Percentiles rank a stretch among this genome's conserved stretches.
Evolutionary conservation across 2,888 invertebrate species (phyloP).

Genomic region (Drosophila mulleri): DNA sequence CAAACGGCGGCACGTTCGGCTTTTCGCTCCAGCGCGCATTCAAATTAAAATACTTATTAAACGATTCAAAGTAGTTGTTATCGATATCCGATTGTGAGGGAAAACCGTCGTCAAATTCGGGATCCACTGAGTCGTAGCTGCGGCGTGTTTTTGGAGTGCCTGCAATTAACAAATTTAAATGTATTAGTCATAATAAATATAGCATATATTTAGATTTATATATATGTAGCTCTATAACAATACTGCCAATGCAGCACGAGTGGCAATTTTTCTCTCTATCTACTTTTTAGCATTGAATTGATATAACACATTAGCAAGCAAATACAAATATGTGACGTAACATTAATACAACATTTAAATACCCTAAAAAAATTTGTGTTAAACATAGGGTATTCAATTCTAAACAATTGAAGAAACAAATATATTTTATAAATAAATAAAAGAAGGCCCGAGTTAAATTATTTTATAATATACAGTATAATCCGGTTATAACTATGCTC

Average conservation of each 20-base stretch:
- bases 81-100: constrained; percentile 92
- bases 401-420: too few species aligned
- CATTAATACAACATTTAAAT: not conserved
- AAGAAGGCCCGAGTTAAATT: too few species aligned
- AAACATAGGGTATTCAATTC: too few species aligned
- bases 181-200: not conserved
- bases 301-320: constrained; percentile 1
- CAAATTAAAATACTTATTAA: constrained; percentile 89
- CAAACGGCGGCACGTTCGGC: constrained; percentile 92
- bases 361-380: too few species aligned
- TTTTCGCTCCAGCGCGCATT: constrained; percentile 97
- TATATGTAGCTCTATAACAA: not conserved
- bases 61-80: constrained; percentile 91
- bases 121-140: constrained; percentile 98
- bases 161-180: constrained; percentile 28
- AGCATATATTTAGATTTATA: too few species aligned
- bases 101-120: constrained; percentile 94
- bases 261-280: not conserved
- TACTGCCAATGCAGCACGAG: too few species aligned
- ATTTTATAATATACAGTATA: too few species aligned
- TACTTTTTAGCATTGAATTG: not conserved
- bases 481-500: too few species aligned
- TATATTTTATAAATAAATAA: too few species aligned
- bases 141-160: constrained; percentile 93
- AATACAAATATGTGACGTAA: constrained; percentile 7